Conservation (phyloP, 2,797 vertebrate species). For the Aselliscus stoliczkanus region DNA sequence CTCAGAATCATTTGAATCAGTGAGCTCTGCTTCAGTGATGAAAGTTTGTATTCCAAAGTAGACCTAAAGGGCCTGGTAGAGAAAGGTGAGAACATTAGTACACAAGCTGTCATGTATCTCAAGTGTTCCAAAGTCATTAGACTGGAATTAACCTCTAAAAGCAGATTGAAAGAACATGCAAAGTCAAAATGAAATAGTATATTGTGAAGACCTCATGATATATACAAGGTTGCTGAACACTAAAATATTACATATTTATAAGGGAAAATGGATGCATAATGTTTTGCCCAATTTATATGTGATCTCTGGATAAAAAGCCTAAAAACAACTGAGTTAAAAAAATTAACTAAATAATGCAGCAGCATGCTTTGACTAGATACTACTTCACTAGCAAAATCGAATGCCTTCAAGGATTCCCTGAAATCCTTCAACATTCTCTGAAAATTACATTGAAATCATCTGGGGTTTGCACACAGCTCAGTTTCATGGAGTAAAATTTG, state of each 20-base stretch:
- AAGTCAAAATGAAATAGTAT: background rate
- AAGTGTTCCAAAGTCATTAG: background rate
- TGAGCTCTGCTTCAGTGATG: background rate
- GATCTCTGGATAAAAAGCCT: background rate
- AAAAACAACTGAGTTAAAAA: background rate
- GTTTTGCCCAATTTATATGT: background rate
- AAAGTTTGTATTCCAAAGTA: background rate
- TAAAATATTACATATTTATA: background rate
- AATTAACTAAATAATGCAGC: background rate
- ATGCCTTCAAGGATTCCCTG: background rate
- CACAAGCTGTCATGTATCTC: background rate
- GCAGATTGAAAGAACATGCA: background rate
- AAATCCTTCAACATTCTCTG: background rate
- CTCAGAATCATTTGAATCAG: background rate
- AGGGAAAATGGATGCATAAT: background rate
- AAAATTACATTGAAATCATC: conserved; percentile 6
- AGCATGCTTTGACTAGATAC: background rate
- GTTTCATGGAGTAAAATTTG: background rate
- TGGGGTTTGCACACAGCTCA: background rate
- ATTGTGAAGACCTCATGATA: background rate
- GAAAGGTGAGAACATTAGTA: background rate
- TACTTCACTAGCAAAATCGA: background rate
- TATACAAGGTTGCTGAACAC: background rate
- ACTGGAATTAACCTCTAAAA: background rate
- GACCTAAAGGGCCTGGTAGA: background rate